A percentile compares a stretch with the other conserved stretches of the same genome.
Evolutionary conservation across 2,113 vertebrate genomes (phyloP).

Genomic region (Indicator maculatus): DNA sequence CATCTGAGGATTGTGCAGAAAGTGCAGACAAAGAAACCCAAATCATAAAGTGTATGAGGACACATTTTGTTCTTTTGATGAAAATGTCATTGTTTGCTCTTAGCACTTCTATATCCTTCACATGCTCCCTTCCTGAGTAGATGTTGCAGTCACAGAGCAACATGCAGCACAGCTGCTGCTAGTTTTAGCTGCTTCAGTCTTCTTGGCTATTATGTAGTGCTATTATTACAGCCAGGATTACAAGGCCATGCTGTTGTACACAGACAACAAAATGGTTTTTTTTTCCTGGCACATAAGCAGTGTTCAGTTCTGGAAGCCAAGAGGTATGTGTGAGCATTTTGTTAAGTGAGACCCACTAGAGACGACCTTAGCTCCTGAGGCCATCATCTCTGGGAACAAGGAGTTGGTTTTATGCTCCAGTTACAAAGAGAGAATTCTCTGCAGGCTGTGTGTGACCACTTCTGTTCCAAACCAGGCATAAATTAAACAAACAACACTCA

Average conservation of each 20-base stretch:
- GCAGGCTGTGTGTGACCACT: not conserved
- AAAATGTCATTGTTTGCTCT: not conserved
- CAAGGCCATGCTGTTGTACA: not conserved
- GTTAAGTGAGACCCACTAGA: not conserved
- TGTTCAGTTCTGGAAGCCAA: not conserved
- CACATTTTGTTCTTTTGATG: not conserved
- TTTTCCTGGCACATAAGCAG: not conserved
- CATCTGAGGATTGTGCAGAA: not conserved
- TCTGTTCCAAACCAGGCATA: not conserved
- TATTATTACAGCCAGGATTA: not conserved
- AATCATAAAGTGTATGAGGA: not conserved
- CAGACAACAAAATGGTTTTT: not conserved
- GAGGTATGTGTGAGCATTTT: not conserved
- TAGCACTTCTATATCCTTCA: not conserved
- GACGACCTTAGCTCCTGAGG: not conserved
- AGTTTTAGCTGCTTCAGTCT: not conserved
- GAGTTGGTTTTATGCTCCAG: not conserved
- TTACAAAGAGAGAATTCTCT: not conserved
- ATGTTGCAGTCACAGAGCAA: not conserved
- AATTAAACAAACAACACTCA: not conserved
- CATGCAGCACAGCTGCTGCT: not conserved
- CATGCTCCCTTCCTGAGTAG: not conserved
- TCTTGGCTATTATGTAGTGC: not conserved
- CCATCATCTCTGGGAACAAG: not conserved
- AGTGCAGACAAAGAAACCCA: not conserved